A percentile compares a stretch with the other conserved stretches of the same genome.
Conservation (phyloP, 2,888 invertebrate species). For the Eumerus sabulonum region DNA sequence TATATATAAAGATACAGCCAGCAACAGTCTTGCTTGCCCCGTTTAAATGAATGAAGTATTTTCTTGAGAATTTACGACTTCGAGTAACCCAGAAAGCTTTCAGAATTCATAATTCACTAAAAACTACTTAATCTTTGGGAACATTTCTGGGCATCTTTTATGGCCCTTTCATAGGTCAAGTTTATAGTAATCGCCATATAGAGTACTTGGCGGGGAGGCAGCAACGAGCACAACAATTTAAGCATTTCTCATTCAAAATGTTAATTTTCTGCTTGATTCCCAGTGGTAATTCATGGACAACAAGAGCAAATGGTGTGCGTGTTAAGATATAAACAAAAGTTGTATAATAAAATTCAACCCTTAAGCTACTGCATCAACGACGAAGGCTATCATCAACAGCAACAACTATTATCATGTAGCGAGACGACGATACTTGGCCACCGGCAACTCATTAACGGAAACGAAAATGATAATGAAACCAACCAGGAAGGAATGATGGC, state of each 20-base stretch:
- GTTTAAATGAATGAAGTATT: too few species aligned
- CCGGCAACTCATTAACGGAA: constrained; percentile 56
- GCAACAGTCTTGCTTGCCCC: background rate
- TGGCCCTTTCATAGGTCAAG: background rate
- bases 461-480: constrained; percentile 42
- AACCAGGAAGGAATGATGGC: constrained; percentile 29
- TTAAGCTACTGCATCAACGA: constrained; percentile 42
- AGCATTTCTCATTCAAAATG: constrained; percentile 14
- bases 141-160: too few species aligned
- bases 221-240: constrained; percentile 7
- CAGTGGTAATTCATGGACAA: constrained; percentile 23
- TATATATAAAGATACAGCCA: too few species aligned
- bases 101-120: too few species aligned
- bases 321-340: constrained; percentile 24
- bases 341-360: constrained; percentile 49
- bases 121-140: too few species aligned
- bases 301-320: background rate
- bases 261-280: constrained; percentile 45
- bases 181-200: background rate
- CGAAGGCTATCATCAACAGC: constrained; percentile 35
- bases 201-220: too few species aligned
- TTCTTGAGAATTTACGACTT: too few species aligned
- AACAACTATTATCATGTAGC: constrained; percentile 38
- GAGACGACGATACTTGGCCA: constrained; percentile 49
- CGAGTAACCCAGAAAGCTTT: too few species aligned